Conservation (phyloP, 2,113 vertebrate species). For the Naja naja region DNA sequence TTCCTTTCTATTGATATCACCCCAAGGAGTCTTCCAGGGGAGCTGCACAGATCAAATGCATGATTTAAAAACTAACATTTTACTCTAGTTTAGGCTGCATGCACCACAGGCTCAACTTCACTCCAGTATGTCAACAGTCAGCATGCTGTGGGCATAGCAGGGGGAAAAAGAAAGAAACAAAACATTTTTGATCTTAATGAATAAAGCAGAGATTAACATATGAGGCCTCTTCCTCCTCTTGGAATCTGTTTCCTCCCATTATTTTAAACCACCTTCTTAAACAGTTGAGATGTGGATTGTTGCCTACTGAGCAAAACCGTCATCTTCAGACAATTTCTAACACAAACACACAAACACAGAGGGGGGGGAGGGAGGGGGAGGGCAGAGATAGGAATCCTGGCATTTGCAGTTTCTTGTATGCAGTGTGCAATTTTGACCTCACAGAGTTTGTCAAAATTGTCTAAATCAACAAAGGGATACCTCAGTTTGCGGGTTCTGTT, state of each 20-base stretch:
- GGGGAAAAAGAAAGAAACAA: background rate
- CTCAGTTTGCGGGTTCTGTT: background rate
- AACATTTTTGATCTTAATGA: slow-evolving; percentile 7
- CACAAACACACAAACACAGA: background rate
- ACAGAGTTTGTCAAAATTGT: background rate
- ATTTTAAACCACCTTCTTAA: slow-evolving; percentile 3
- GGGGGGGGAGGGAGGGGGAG: no score
- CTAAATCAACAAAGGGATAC: background rate
- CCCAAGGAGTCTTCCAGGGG: background rate
- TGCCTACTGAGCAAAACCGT: slow-evolving; percentile 3
- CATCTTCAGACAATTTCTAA: background rate
- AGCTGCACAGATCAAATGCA: background rate
- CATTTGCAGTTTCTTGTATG: background rate
- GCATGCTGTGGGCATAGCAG: background rate
- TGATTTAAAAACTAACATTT: background rate
- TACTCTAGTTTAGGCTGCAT: accelerated
- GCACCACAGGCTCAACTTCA: background rate
- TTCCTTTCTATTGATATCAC: slow-evolving; percentile 1
- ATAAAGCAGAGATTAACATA: background rate
- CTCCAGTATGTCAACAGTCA: background rate
- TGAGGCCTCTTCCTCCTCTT: background rate
- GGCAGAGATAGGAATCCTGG: background rate
- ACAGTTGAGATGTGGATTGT: background rate
- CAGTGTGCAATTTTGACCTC: background rate
- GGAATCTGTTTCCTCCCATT: background rate